Percentiles rank a stretch among this genome's conserved stretches.
Conservation (phyloP, 2,113 vertebrate species). For the Polypterus senegalus region DNA sequence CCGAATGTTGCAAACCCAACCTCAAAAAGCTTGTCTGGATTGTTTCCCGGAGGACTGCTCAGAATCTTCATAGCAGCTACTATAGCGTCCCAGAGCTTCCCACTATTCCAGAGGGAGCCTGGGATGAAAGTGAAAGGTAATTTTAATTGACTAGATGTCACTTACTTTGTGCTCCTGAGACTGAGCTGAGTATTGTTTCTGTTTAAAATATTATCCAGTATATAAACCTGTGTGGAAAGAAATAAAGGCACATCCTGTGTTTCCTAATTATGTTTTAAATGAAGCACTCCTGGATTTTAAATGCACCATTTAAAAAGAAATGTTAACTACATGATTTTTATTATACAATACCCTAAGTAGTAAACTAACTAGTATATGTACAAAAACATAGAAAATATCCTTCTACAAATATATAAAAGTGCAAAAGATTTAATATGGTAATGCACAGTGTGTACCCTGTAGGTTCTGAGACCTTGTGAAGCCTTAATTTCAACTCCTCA, state of each 20-base stretch:
- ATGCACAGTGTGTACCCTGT: too few relatives aligned
- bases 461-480: too few relatives aligned
- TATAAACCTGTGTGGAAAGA: not conserved
- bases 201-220: not conserved
- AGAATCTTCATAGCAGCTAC: conserved; percentile 79
- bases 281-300: too few relatives aligned
- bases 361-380: too few relatives aligned
- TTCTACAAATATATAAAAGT: too few relatives aligned
- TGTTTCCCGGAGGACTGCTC: conserved; percentile 83
- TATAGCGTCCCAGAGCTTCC: conserved; percentile 80
- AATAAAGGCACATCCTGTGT: not conserved
- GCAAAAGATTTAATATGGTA: too few relatives aligned
- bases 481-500: too few relatives aligned
- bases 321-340: too few relatives aligned
- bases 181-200: not conserved
- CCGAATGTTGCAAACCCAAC: conserved; percentile 87
- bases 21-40: conserved; percentile 88
- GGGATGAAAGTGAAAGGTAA: conserved; percentile 77
- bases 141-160: not conserved
- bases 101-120: conserved; percentile 77
- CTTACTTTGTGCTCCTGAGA: not conserved
- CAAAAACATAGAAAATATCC: too few relatives aligned
- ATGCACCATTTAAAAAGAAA: too few relatives aligned
- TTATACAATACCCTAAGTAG: too few relatives aligned
- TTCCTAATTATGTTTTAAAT: too few relatives aligned